A percentile compares a stretch with the other conserved stretches of the same genome.
Conservation (phyloP, 2,113 vertebrate genomes). For the Gopherus flavomarginatus region DNA sequence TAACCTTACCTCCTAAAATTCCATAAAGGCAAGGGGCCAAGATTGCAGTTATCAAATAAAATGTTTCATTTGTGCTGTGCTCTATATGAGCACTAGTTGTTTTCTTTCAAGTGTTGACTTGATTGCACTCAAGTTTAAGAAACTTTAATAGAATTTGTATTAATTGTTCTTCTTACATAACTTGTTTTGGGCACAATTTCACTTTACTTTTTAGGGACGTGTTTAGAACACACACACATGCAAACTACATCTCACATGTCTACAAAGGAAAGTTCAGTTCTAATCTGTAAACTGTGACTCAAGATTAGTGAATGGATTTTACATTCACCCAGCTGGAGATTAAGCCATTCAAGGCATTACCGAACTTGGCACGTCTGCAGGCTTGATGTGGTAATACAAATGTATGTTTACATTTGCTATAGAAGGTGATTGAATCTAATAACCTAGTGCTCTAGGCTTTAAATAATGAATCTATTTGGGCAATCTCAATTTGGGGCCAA, state of each 20-base stretch:
- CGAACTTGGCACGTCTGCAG: not conserved
- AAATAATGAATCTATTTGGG: not conserved
- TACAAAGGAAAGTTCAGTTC: conserved; percentile 64
- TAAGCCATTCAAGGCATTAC: not conserved
- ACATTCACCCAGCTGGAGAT: not conserved
- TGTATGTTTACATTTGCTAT: not conserved
- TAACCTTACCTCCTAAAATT: not conserved
- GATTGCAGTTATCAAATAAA: not conserved
- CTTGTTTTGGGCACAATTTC: not conserved
- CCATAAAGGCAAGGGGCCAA: not conserved
- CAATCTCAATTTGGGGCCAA: not conserved
- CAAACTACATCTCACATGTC: conserved; percentile 1
- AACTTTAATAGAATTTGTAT: not conserved
- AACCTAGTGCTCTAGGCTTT: not conserved
- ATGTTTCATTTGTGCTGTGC: not conserved
- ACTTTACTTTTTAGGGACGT: not conserved
- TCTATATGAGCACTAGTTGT: not conserved
- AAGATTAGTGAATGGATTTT: not conserved
- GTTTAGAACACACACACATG: conserved; percentile 40
- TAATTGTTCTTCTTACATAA: not conserved
- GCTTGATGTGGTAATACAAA: not conserved
- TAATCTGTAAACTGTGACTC: conserved; percentile 42
- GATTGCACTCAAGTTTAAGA: not conserved
- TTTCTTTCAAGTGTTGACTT: not conserved
- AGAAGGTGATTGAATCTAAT: not conserved